Percentiles rank a stretch among this genome's conserved stretches.
Conservation (phyloP, 2,888 invertebrate genomes). For the Apamea monoglypha region DNA sequence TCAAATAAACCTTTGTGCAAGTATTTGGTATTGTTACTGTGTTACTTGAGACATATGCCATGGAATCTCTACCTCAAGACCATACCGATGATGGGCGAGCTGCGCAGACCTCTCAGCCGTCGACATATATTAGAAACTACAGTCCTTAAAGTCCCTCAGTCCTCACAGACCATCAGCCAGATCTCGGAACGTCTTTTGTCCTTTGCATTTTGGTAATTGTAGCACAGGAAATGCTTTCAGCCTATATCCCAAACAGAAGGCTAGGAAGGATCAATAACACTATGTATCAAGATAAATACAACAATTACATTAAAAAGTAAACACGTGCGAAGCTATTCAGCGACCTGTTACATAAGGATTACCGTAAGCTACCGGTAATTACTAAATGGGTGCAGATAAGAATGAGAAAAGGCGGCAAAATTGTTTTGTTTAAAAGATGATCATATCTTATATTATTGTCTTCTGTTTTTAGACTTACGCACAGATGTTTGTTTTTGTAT, state of each 20-base stretch:
- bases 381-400: slow-evolving; percentile 30
- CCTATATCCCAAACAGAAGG: slow-evolving; percentile 42
- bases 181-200: slow-evolving; percentile 16
- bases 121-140: too few species aligned
- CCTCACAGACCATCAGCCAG: too few species aligned
- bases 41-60: too few species aligned
- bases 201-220: slow-evolving; percentile 21
- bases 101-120: too few species aligned
- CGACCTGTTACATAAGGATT: slow-evolving; percentile 21
- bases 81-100: too few species aligned
- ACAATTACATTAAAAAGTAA: slow-evolving; percentile 19
- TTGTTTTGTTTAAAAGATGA: neutral
- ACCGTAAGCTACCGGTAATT: slow-evolving; percentile 22
- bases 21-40: too few species aligned
- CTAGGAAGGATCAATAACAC: slow-evolving; percentile 17
- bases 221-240: slow-evolving; percentile 37
- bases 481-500: slow-evolving; percentile 30
- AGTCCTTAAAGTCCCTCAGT: too few species aligned
- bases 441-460: neutral
- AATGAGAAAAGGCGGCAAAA: slow-evolving; percentile 18
- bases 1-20: too few species aligned
- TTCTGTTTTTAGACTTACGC: neutral
- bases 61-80: too few species aligned
- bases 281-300: slow-evolving; percentile 17
- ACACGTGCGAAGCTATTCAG: slow-evolving; percentile 32